Evolutionary conservation across 1,140 invertebrate genomes (phyloP), one percentile per base, ranked within the genome.

Genomic region (Scaptodrosophila lebanonensis): DNA sequence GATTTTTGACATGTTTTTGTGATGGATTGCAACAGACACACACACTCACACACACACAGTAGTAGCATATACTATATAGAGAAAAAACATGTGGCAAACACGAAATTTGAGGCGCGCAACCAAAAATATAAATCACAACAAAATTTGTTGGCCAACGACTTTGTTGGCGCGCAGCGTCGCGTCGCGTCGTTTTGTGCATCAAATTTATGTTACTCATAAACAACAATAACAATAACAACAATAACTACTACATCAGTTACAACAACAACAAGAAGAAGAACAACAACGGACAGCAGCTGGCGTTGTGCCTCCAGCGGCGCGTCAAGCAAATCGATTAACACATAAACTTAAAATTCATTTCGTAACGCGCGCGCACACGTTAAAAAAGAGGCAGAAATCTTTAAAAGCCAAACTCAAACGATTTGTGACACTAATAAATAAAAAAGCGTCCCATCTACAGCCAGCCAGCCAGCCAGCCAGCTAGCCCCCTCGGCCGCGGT

Each of bases 361-460:
- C 16, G 39, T 13, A 29, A 25, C 3, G 22, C 8, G 22, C 3
- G 22, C 8, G 22, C 8, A 8, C 22, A 25, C 3, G 8, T 25
- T 25, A 4, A 52, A 51, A 42, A 20, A 38, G 20, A 32, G 62
- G 56, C 27, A 57, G 65, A 47, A 48, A 65, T 52, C 2, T 1
- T 7, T 16, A 18, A 32, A 1, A 32, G 11, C 4, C 9, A 32
- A 29, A 16, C 29, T 67, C 53, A 69, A 77, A 77, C 72, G 72
- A 77, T 77, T 77, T 79, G 72, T 63, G 72, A 77, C 73, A 77
- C 72, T 79, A 77, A 77, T 77, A 77, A 77, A 77, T 79, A 77
- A 72, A n/a, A n/a, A n/a, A n/a, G n/a, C n/a, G n/a, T n/a, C n/a
- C n/a, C n/a, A n/a, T n/a, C n/a, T n/a, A n/a, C n/a, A n/a, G n/a